Base-by-base conservation (phyloP, 37 sponge, comb jelly and placozoan species). In the Cliona cf. orientalis region DNA sequence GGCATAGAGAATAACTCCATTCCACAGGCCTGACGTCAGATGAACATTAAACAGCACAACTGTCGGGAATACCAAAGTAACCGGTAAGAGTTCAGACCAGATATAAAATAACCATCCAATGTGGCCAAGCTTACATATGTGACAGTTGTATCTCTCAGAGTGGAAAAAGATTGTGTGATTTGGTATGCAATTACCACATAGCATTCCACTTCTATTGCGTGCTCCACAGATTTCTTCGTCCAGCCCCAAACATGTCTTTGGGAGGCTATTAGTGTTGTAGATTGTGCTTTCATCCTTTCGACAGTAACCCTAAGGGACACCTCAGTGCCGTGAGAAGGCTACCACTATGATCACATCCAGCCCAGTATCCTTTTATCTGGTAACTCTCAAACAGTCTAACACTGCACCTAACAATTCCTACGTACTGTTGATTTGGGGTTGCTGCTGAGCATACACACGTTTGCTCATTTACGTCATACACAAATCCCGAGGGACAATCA, bases 301-400 rank as follows among this genome's bases (percentile, higher is more conserved):
- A 59, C 82, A 81, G 36, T 69, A 81, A 9, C 82, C 82, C 7
- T 61, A 35, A 25, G 82, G 82, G 71, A 73, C 74, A 73, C 5
- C 82, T 72, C 42, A 57, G 46, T 31, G 58, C 63, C 2, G 82
- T 81, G 5, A 71, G 23, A 39, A 81, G 23, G 9, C 1, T 4
- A 26, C 2, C 38, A 2, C 62, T 31, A n/a, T n/a, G n/a, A n/a
- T n/a, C n/a, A 74, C 70, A 85, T 1, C 86, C 86, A 42, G 78
- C 86, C 86, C 86, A 85, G 69, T 71, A 85, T 62, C 86, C 86
- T 36, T 42, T 39, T 17, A 23, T 37, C 37, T 78, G 25, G 38
- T 46, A 6, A 2, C 45, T 79, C 69, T 56, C 6, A 46, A 32
- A 68, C 29, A 1, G 32, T 23, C 19, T 46, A 4, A n/a, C 62